phyloP scores from a whole-genome alignment of 2,888 invertebrate genomes.

The Temnothorax rugatulus region DNA sequence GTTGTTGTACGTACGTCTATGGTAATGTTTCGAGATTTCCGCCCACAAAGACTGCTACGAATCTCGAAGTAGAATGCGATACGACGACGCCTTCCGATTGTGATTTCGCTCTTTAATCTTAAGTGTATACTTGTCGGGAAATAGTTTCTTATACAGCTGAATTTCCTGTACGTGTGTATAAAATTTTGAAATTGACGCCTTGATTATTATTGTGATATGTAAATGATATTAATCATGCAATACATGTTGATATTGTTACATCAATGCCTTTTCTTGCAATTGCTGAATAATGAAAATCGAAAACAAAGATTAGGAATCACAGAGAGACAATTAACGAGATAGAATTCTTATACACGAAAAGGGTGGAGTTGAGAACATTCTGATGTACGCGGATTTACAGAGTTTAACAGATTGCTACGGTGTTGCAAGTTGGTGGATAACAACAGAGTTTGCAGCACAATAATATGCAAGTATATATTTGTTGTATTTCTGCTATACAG shows the following conservation, averaged over 20 bases:
- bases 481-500: not conserved
- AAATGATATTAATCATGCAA: not conserved
- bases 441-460: slow-evolving; percentile 10
- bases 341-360: slow-evolving; percentile 42
- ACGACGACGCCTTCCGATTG: slow-evolving; percentile 27
- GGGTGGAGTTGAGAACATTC: slow-evolving; percentile 46
- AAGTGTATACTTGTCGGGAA: not conserved
- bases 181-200: not conserved
- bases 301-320: slow-evolving; percentile 13
- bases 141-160: slow-evolving; percentile 1
- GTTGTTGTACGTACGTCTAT: slow-evolving; percentile 25
- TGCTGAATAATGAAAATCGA: not conserved
- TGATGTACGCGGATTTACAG: slow-evolving; percentile 8
- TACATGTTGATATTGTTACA: not conserved
- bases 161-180: not conserved
- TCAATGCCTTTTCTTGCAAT: not conserved
- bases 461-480: slow-evolving; percentile 28
- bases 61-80: slow-evolving; percentile 17
- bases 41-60: slow-evolving; percentile 33
- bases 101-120: slow-evolving; percentile 31
- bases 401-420: slow-evolving; percentile 33
- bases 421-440: slow-evolving; percentile 32
- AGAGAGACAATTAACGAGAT: slow-evolving; percentile 11
- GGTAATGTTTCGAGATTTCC: slow-evolving; percentile 52
- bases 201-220: not conserved